phyloP scores from a whole-genome alignment of 2,113 vertebrate genomes.

The Pagrus major region DNA sequence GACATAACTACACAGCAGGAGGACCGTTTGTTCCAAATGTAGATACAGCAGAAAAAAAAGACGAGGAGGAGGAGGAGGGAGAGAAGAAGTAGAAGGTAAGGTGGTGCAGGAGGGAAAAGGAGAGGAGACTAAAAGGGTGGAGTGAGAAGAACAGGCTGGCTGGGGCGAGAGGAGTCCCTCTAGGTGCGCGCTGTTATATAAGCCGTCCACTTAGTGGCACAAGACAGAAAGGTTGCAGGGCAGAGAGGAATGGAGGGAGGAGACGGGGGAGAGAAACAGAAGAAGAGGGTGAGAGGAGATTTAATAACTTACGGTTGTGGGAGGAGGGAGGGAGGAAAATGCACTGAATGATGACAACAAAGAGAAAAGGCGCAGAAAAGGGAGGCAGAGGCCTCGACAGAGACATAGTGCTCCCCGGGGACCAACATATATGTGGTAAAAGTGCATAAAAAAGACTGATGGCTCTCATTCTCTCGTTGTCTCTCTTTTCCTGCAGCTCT shows the following conservation, averaged over 20 bases:
- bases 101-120: constrained; percentile 18
- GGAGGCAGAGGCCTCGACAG: constrained; percentile 51
- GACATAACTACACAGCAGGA: constrained; percentile 41
- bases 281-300: constrained; percentile 51
- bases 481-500: constrained; percentile 48
- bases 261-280: constrained; percentile 27
- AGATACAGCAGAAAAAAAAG: constrained; percentile 17
- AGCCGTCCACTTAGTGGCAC: constrained; percentile 77
- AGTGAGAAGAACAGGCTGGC: constrained; percentile 41
- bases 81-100: constrained; percentile 12
- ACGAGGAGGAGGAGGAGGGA: constrained; percentile 3
- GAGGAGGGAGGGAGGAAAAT: constrained; percentile 31
- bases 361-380: constrained; percentile 27
- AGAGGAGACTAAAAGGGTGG: constrained; percentile 40
- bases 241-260: constrained; percentile 43
- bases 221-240: constrained; percentile 69
- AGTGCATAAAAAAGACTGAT: constrained; percentile 73
- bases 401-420: constrained; percentile 57
- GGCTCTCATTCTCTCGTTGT: constrained; percentile 58
- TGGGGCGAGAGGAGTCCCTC: constrained; percentile 64
- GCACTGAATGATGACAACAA: constrained; percentile 66
- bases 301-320: constrained; percentile 59
- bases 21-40: constrained; percentile 31
- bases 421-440: constrained; percentile 66
- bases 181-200: constrained; percentile 73